Percentiles rank a stretch among this genome's conserved stretches.
phyloP scores from a whole-genome alignment of 2,797 vertebrate species.

The Spinus olivaceus region DNA sequence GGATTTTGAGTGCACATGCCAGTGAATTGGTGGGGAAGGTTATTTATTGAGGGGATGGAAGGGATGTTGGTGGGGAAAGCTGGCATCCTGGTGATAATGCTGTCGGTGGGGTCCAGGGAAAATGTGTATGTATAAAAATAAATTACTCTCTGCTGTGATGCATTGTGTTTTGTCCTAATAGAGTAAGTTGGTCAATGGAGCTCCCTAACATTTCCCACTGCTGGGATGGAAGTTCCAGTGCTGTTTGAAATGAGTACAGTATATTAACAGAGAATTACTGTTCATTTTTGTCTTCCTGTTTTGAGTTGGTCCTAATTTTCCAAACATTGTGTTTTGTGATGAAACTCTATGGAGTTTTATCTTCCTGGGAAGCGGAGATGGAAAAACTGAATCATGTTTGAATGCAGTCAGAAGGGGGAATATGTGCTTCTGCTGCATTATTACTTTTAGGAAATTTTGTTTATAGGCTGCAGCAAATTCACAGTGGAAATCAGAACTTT shows the following conservation, averaged over 20 bases:
- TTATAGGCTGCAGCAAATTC: not conserved
- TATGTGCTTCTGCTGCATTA: not conserved
- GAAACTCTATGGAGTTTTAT: not conserved
- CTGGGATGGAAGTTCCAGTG: not conserved
- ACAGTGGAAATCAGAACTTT: not conserved
- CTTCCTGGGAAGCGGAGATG: not conserved
- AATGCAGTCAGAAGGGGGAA: not conserved
- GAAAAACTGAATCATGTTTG: not conserved
- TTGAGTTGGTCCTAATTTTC: not conserved
- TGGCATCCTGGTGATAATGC: not conserved
- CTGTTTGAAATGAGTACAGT: not conserved
- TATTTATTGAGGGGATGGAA: not conserved
- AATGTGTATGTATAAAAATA: not conserved
- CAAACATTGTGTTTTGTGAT: not conserved
- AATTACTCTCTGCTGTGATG: not conserved
- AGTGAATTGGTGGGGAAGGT: not conserved
- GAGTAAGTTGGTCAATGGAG: not conserved
- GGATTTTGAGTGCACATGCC: not conserved
- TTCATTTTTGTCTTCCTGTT: not conserved
- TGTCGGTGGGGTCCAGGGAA: not conserved
- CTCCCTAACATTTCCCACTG: not conserved
- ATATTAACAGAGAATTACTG: not conserved
- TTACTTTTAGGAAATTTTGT: not conserved
- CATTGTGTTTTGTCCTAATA: not conserved
- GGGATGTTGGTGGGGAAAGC: not conserved